A percentile compares a stretch with the other conserved stretches of the same genome.
These are phyloP conservation scores for Spea hammondii DNA, from an alignment of 2,797 vertebrate species.

Conservation along the genomic window DNA sequence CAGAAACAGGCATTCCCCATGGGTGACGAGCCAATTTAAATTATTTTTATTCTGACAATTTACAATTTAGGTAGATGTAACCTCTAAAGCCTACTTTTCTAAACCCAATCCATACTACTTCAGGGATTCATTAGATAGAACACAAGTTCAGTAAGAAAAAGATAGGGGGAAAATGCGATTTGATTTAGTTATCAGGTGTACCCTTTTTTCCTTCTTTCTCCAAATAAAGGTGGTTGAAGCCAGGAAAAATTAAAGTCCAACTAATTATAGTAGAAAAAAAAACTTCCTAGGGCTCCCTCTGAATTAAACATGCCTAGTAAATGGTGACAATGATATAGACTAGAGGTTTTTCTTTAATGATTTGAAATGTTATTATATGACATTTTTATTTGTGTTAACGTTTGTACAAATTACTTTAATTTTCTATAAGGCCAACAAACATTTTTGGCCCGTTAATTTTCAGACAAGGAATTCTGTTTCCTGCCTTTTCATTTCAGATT, in stretches of 20 bases:
- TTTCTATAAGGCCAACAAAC: too few relatives aligned
- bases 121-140: background rate
- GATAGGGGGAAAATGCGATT: background rate
- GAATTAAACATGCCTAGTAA: background rate
- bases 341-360: background rate
- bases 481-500: too few relatives aligned
- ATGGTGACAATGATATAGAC: background rate
- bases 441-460: too few relatives aligned
- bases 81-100: background rate
- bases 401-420: too few relatives aligned
- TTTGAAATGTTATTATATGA: too few relatives aligned
- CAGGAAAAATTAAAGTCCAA: accelerated
- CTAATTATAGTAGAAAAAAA: background rate
- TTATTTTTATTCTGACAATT: slow-evolving; percentile 26
- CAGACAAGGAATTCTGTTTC: too few relatives aligned
- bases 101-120: background rate
- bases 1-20: slow-evolving; percentile 36
- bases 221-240: accelerated
- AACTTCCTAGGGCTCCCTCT: background rate
- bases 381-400: too few relatives aligned
- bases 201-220: background rate
- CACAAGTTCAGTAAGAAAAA: background rate
- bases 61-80: background rate
- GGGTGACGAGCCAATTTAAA: slow-evolving; percentile 40
- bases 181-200: background rate